Evolutionary conservation across 2,888 invertebrate species (phyloP), one percentile per base, ranked within the genome.

Genomic region (Melitaea athalia): DNA sequence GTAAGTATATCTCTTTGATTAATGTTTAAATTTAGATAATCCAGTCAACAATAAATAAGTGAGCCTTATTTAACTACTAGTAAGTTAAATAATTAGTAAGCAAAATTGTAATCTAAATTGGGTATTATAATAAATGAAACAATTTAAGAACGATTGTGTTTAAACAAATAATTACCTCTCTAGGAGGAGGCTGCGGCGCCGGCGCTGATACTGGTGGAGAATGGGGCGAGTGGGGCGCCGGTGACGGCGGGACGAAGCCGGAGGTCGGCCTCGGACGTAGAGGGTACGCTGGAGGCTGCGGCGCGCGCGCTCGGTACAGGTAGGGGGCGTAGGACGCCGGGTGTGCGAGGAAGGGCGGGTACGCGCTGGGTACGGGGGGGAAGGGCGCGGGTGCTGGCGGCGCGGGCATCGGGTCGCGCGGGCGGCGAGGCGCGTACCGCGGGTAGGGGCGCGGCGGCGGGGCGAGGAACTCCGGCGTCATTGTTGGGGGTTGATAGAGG

Each of bases 401-500:
- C 42, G 87, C 84, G 1, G 88, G 85, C 79, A 87, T 84, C 69
- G 82, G 76, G 72, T 88, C 91, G 64, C 89, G 86, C 24, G 83
- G 84, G 63, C 88, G 84, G 47, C 90, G 84, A 69, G 86, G 87
- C 68, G 88, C 84, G 79, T 93, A 94, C 79, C 94, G 94, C 76
- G 92, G 92, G 81, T 93, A 93, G 45, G 94, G 94, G 76, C 95
- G 94, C 76, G 95, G 95, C 77, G 94, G 94, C 57, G 95, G 95
- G 78, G 95, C 92, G 68, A 95, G 93, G 90, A 95, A 95, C 89
- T 95, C 95, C 45, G 93, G 91, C 79, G 93, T 90, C 88, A 93
- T 90, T 77, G 86, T 87, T 79, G 87, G 88, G 84, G 82, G 85
- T 77, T 77, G 86, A 83, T 93, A 93, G 86, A 94, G 92, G 89